phyloP scores from a whole-genome alignment of 2,888 invertebrate species.

The Drosophila affinis region DNA sequence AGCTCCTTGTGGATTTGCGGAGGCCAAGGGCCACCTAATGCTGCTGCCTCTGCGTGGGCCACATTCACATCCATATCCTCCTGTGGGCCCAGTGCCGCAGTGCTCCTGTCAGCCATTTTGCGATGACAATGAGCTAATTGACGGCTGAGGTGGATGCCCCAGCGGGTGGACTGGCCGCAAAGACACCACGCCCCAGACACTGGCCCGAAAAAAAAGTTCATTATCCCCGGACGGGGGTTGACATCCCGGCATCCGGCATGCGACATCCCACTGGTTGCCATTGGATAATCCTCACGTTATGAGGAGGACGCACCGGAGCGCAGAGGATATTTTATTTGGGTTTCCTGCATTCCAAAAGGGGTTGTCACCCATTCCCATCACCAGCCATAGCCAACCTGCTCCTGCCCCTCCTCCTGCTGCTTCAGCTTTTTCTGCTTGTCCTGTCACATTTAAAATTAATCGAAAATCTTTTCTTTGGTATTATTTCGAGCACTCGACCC shows the following conservation, averaged over 20 bases:
- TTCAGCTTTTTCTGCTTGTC: neutral
- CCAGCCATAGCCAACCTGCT: neutral
- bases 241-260: constrained; percentile 4
- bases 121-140: constrained; percentile 42
- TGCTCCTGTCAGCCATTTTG: constrained; percentile 37
- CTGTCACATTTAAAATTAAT: constrained; percentile 69
- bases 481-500: constrained; percentile 45
- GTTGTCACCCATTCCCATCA: neutral
- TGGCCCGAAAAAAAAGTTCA: constrained; percentile 32
- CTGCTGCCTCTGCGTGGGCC: neutral
- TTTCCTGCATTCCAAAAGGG: constrained; percentile 9
- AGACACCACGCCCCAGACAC: constrained; percentile 21
- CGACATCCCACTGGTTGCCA: constrained; percentile 56
- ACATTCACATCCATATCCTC: too few species aligned
- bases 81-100: neutral
- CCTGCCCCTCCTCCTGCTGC: neutral
- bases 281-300: constrained; percentile 67
- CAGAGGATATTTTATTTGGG: constrained; percentile 11
- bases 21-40: constrained; percentile 38
- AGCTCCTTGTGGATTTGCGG: constrained; percentile 73
- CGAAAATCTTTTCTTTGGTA: constrained; percentile 63
- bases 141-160: constrained; percentile 40
- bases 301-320: constrained; percentile 45
- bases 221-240: constrained; percentile 37
- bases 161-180: constrained; percentile 42